Percentiles rank a stretch among this genome's conserved stretches.
Conservation (phyloP, 30 jellyfish, hydroid and myxozoan genomes). For the Morbakka virulenta region DNA sequence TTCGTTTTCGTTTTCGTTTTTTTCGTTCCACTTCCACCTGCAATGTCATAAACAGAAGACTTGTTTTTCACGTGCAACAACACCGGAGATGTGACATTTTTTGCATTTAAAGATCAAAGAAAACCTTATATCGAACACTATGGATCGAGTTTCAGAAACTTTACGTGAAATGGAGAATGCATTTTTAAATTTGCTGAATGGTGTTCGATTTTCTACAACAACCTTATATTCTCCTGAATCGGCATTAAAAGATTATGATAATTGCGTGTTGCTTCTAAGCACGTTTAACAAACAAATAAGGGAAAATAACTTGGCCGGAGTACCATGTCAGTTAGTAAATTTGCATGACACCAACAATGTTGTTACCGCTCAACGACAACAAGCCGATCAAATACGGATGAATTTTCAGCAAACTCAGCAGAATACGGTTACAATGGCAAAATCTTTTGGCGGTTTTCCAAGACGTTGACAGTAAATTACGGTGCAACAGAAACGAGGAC, state of each 20-base stretch:
- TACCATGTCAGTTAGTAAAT: background rate
- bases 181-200: background rate
- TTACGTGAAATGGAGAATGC: background rate
- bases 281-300: background rate
- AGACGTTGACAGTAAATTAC: too few relatives aligned
- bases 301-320: background rate
- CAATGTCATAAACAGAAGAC: too few relatives aligned
- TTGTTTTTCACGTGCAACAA: too few relatives aligned
- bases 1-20: too few relatives aligned
- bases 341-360: background rate
- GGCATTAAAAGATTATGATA: background rate
- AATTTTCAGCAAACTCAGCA: background rate
- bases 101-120: too few relatives aligned
- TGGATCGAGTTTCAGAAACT: background rate
- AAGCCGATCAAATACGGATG: background rate
- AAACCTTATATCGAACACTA: too few relatives aligned
- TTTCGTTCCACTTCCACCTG: too few relatives aligned
- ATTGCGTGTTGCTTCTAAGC: background rate
- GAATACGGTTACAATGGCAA: background rate
- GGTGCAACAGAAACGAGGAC: too few relatives aligned
- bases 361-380: background rate
- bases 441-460: background rate
- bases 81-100: too few relatives aligned
- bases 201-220: background rate
- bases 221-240: background rate